Base-by-base conservation (phyloP, 2,797 vertebrate genomes). In the Clarias platycephalus region DNA sequence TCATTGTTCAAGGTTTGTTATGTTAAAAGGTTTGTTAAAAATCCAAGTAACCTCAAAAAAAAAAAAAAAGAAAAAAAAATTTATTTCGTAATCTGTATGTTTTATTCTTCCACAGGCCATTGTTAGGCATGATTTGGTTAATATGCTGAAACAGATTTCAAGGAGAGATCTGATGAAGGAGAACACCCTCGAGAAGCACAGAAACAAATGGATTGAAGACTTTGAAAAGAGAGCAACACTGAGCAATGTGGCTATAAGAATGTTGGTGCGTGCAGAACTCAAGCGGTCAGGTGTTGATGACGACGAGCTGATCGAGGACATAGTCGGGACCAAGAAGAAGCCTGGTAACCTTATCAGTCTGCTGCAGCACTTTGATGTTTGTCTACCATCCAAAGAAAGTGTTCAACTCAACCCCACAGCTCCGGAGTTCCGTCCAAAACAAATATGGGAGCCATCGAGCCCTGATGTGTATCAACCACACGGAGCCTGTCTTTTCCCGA, bases 361-460 rank as follows among this genome's bases (percentile, higher is more conserved):
- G 22, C 88, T 96, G 82, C 87, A 94, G 83, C 90, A 95, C 90
- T 95, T 96, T 84, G 94, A 95, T 85, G 90, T 96, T 81, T 96
- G 94, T 80, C 89, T 95, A 84, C 91, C 94, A 37, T 87, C 94
- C 60, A 90, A 88, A 76, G 58, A 89, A 0, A 15, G 60, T 0
- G 57, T 84, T 70, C 55, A 12, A 0, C 92, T 95, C 44, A 94
- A 94, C 85, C 93, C 94, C 0, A 62, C 88, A 24, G 95, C 94
- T 63, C 86, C 58, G 0, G 94, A 93, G 63, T 95, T 95, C 84
- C 80, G 90, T 63, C 94, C 94, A 0, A 89, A 91, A 24, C 86
- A 85, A 82, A 81, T 0, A 0, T 95, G 93, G 93, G 44, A 58
- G 34, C 75, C 86, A 0, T 34, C 0, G 34, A 62, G 71, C 57